Evolutionary conservation across 1,140 invertebrate species (phyloP).

Genomic region (Conus ventricosus): DNA sequence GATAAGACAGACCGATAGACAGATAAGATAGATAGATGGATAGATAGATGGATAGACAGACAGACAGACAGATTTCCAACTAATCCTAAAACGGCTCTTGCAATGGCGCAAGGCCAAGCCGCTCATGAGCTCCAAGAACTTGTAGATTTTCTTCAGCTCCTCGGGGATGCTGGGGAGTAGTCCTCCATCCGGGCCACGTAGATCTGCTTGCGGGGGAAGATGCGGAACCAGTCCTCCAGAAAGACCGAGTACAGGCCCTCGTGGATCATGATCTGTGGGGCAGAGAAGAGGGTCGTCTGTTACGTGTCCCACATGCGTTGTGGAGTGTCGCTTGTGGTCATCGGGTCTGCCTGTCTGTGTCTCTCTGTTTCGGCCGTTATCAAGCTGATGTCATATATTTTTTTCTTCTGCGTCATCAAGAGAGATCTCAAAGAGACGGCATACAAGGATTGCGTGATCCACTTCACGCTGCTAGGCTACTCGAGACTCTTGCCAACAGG

Average conservation of each 20-base stretch:
- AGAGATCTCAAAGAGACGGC: too few species aligned
- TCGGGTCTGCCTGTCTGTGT: background rate
- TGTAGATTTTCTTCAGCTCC: constrained; percentile 83
- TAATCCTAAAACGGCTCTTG: too few species aligned
- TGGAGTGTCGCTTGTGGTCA: background rate
- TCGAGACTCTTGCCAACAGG: too few species aligned
- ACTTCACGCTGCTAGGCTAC: too few species aligned
- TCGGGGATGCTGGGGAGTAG: constrained; percentile 90
- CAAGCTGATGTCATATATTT: too few species aligned
- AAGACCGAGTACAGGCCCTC: constrained; percentile 40
- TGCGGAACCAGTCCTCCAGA: constrained; percentile 38
- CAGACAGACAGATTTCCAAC: too few species aligned
- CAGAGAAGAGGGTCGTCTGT: constrained; percentile 74
- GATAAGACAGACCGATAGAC: too few species aligned
- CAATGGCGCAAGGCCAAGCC: background rate
- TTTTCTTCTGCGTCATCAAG: too few species aligned
- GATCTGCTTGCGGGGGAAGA: constrained; percentile 44
- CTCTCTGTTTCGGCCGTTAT: too few species aligned
- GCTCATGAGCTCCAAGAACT: constrained; percentile 73
- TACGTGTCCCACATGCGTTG: background rate
- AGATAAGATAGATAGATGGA: too few species aligned
- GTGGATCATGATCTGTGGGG: constrained; percentile 33
- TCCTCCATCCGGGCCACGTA: constrained; percentile 86
- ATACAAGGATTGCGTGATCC: too few species aligned
- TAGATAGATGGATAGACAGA: too few species aligned